Evolutionary conservation across 2,797 vertebrate species (phyloP).

Genomic region (Microchirus variegatus): DNA sequence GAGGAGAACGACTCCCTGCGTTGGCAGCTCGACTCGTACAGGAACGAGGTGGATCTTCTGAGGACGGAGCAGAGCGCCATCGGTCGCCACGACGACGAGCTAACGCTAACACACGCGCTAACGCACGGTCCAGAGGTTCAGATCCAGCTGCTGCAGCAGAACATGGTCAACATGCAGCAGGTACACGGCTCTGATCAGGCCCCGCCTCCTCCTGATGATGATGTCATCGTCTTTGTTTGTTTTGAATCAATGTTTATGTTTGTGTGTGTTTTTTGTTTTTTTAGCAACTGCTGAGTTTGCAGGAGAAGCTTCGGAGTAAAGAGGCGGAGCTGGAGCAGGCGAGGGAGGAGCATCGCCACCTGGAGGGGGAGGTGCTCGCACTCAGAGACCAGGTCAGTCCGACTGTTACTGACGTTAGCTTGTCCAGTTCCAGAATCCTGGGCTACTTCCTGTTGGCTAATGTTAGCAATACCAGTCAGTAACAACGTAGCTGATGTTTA

Average conservation of each 20-base stretch:
- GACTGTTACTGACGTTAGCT: too few species aligned
- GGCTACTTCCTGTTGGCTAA: too few species aligned
- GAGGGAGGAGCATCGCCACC: slow-evolving; percentile 85
- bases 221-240: too few species aligned
- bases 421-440: too few species aligned
- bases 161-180: slow-evolving; percentile 94
- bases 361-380: slow-evolving; percentile 81
- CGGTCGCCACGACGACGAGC: slow-evolving; percentile 83
- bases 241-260: not conserved
- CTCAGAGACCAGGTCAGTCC: slow-evolving; percentile 87
- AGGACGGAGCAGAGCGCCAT: slow-evolving; percentile 86
- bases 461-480: too few species aligned
- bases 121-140: slow-evolving; percentile 83
- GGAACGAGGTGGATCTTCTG: slow-evolving; percentile 93
- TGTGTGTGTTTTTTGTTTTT: slow-evolving; percentile 7
- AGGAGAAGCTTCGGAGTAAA: slow-evolving; percentile 90
- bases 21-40: slow-evolving; percentile 95
- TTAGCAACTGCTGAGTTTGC: slow-evolving; percentile 91
- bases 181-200: slow-evolving; percentile 61
- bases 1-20: slow-evolving; percentile 97
- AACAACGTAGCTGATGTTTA: too few species aligned
- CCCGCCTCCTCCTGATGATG: too few species aligned
- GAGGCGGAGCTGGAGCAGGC: slow-evolving; percentile 91
- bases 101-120: not conserved
- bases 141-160: slow-evolving; percentile 91